Evolutionary conservation across 2,888 invertebrate species (phyloP), one percentile per base, ranked within the genome.

Genomic region (Hypomecis atomaria): DNA sequence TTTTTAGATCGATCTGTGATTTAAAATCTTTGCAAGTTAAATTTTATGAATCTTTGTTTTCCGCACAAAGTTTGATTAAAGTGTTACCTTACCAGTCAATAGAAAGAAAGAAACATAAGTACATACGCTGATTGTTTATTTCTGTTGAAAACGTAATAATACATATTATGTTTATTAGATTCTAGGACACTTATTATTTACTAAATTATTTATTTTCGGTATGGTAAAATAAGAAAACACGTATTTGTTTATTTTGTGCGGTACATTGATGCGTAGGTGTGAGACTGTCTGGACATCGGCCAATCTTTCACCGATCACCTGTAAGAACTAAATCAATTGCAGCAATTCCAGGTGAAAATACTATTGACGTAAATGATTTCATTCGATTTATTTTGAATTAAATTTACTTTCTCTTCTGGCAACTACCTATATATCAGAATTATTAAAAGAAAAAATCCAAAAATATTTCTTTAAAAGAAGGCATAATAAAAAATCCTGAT

Each of bases 281-380:
- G 76, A 82, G 79, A 77, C 77, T 78, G 73, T 79, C 82, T 92
- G 92, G 91, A 87, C 75, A 70, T 62, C 64, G 67, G 87, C 92
- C 91, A 92, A 89, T 83, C 82, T 84, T 81, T 85, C 78, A 75
- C 73, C 74, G 81, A 83, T 90, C 86, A 90, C 89, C 88, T 90
- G 88, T 85, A 85, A 83, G 77, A 81, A 75, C 53, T 57, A 57
- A 59, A 76, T 65, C 77, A 78, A 82, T 81, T 76, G 74, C 73
- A 74, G 67, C 72, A 74, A 53, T 63, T 65, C 59, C 59, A 66
- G 69, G 70, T 69, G 64, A 65, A 66, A 60, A 54, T 44, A 59
- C 37, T 45, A 40, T 23, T 33, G 37, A 55, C 38, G n/a, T 40
- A 23, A 42, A 52, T 52, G 40, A 42, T 40, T n/a, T 52, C 42